These are phyloP conservation scores for Stomorhina lunata DNA, from an alignment of 2,888 invertebrate species.

Conservation along the genomic window DNA sequence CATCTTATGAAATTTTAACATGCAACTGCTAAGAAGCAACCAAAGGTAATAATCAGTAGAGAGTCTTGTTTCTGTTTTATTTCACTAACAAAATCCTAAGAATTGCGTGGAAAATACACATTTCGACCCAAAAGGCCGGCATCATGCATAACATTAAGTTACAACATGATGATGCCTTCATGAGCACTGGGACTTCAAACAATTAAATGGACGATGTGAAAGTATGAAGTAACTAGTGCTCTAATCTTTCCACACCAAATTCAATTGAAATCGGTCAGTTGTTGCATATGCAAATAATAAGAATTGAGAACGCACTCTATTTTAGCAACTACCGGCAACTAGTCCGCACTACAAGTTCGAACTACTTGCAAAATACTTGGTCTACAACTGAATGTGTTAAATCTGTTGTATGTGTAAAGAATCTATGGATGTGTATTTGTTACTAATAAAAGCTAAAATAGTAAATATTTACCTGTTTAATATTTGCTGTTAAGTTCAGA, in stretches of 20 bases:
- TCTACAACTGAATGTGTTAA: slow-evolving; percentile 3
- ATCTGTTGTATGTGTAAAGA: background rate
- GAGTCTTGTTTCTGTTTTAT: background rate
- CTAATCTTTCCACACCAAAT: background rate
- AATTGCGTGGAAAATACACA: slow-evolving; percentile 30
- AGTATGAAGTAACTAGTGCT: background rate
- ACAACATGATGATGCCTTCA: background rate
- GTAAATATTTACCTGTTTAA: slow-evolving; percentile 22
- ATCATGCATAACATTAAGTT: slow-evolving; percentile 30
- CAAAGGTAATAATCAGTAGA: background rate
- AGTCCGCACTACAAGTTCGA: background rate
- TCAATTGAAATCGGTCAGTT: slow-evolving; percentile 21
- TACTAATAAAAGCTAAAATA: background rate
- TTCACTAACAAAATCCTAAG: slow-evolving; percentile 1
- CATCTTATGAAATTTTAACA: background rate
- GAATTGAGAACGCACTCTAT: background rate
- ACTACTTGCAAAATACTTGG: background rate
- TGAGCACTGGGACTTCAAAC: background rate
- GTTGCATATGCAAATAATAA: slow-evolving; percentile 17
- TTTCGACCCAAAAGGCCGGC: slow-evolving; percentile 1
- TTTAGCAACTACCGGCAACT: background rate
- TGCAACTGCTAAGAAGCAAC: background rate
- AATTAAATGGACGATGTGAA: slow-evolving; percentile 34
- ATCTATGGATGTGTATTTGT: background rate
- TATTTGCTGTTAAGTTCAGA: slow-evolving; percentile 1